Percentiles rank a stretch among this genome's conserved stretches.
Conservation (phyloP, 2,797 vertebrate species). For the Australoheros facetus region DNA sequence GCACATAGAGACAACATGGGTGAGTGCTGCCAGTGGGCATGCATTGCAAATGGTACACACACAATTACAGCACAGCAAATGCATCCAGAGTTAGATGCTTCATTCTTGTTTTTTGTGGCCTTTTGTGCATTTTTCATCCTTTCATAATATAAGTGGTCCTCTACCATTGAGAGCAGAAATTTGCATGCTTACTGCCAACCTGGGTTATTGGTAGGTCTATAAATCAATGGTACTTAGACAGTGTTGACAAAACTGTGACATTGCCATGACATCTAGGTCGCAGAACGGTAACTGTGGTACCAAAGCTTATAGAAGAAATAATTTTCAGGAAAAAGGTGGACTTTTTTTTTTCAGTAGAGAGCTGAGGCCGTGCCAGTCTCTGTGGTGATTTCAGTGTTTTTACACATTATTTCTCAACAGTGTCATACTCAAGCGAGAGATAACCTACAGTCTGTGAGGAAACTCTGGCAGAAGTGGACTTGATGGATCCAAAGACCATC, state of each 20-base stretch:
- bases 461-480: conserved; percentile 39
- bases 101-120: conserved; percentile 12
- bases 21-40: conserved; percentile 59
- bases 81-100: conserved; percentile 28
- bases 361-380: conserved; percentile 10
- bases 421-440: background rate
- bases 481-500: conserved; percentile 40
- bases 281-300: conserved; percentile 28
- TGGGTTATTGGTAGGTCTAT: conserved; percentile 12
- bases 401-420: conserved; percentile 41
- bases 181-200: conserved; percentile 29
- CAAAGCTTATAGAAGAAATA: conserved; percentile 19
- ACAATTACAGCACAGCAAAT: conserved; percentile 36
- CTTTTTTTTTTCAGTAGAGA: conserved; percentile 4
- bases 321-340: conserved; percentile 23
- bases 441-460: conserved; percentile 16
- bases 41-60: conserved; percentile 27
- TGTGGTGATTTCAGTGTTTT: conserved; percentile 32
- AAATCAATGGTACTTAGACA: conserved; percentile 44
- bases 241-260: conserved; percentile 50
- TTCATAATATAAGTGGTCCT: conserved; percentile 28
- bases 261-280: conserved; percentile 41
- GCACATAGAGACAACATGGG: conserved; percentile 29
- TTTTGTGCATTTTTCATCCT: conserved; percentile 26
- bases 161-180: conserved; percentile 22